These are phyloP conservation scores for Bombus consobrinus DNA, from an alignment of 1,140 invertebrate species.

Conservation along the genomic window DNA sequence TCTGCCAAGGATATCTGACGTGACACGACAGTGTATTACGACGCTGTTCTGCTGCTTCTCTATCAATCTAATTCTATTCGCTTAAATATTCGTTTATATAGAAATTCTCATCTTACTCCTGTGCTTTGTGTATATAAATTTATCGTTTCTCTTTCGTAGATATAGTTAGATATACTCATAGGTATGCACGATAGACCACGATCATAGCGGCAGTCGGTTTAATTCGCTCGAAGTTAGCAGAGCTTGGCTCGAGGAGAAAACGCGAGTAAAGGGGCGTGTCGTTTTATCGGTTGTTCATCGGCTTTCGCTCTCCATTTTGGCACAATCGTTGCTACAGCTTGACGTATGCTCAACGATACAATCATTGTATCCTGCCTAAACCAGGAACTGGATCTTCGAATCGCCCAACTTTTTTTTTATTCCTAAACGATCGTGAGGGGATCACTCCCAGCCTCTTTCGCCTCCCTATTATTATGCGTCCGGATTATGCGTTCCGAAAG, in stretches of 20 bases:
- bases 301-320: slow-evolving; percentile 48
- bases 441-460: background rate
- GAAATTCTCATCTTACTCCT: slow-evolving; percentile 19
- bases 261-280: slow-evolving; percentile 1
- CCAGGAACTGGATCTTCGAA: slow-evolving; percentile 5
- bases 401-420: background rate
- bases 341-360: background rate
- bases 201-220: background rate
- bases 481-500: slow-evolving; percentile 38
- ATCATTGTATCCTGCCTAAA: background rate
- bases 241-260: slow-evolving; percentile 18
- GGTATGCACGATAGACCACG: slow-evolving; percentile 48
- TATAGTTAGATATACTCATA: slow-evolving; percentile 46
- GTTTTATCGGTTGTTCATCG: background rate
- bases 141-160: slow-evolving; percentile 13
- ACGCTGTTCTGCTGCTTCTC: slow-evolving; percentile 32
- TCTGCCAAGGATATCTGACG: background rate
- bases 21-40: slow-evolving; percentile 18
- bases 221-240: slow-evolving; percentile 17
- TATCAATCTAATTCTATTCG: slow-evolving; percentile 55
- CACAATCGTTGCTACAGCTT: slow-evolving; percentile 51
- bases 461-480: background rate
- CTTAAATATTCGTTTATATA: slow-evolving; percentile 55
- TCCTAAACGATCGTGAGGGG: background rate
- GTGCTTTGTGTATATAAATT: slow-evolving; percentile 26